Evolutionary conservation across 2,113 vertebrate genomes (phyloP), one percentile per base, ranked within the genome.

Genomic region (Isurus oxyrinchus): DNA sequence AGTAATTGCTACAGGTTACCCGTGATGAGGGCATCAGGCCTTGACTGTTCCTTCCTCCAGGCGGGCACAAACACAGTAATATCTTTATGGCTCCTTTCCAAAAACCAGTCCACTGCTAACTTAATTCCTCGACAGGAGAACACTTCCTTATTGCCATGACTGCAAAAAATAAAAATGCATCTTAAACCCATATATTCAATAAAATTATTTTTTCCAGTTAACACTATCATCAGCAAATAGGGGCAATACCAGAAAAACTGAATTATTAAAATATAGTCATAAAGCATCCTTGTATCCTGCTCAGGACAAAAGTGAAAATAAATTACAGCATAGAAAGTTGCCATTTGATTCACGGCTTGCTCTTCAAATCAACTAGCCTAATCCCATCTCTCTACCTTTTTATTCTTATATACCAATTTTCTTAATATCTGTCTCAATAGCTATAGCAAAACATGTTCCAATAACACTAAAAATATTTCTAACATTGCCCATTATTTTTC

Each of bases 91-190:
- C 99, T 99, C 76, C 99, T 99, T 97, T 99, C 99, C 97, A 99
- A 98, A 97, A 99, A 99, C 99, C 99, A 99, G 96, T 99, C 99
- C 55, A 99, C 99, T 11, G 99, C 99, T 97, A 99, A 97, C 97
- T 99, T 99, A 97, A 99, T 99, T 97, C 99, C 99, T 97, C 99
- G 98, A 97, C 99, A 99, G 96, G 99, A 99, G 98, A 99, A 99
- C 55, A 99, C 98, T 98, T 99, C 99, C 97, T 99, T 99, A 98
- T 99, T 99, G 97, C 99, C 99, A 0, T 99, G 99, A 98, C 99
- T 99, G 97, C 97, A 98, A 98, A 81, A 97, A 5, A 97, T 55
- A 69, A 94, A 61, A 72, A 72, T 49, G 14, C 11, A 25, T 53
- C 66, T 95, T 55, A 95, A 94, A 95, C 27, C 44, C 27, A 16